Base-by-base conservation (phyloP, 2,113 vertebrate species). In the Cyphomyrus plagiostoma region DNA sequence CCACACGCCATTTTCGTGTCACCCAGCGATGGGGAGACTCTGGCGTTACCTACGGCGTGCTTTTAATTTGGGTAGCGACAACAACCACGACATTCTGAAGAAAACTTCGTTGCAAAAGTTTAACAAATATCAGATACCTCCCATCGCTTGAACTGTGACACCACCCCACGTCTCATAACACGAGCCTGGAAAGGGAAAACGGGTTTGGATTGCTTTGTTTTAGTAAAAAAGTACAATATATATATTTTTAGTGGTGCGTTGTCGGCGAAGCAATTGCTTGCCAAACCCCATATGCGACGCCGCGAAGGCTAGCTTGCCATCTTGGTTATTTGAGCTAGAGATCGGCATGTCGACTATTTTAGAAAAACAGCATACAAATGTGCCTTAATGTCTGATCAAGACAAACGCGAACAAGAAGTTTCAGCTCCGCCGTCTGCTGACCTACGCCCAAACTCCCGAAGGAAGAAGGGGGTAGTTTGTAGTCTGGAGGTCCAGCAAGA, bases 1-100 rank as follows among this genome's bases (percentile, higher is more conserved):
- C 91, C 90, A 93, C 94, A 92, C 95, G 96, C 96, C 96, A 96
- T 97, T 97, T 97, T 96, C 94, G 92, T 92, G 91, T 92, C 84
- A 30, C 89, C 42, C 50, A 89, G 56, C 80, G 90, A 88, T 91
- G 86, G 30, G 70, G 53, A 11, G 49, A 85, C 87, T 88, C 53
- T 56, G 46, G 53, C 13, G 88, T 85, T 90, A 89, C 50, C 83
- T 83, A 89, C 88, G 45, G 74, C n/a, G 74, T 35, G 45, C 17
- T 48, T 23, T 30, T n/a, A 17, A 86, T 19, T 70, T 6, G 83
- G 42, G 84, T 80, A 45, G 48, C 50, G n/a, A 19, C 49, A 74
- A 58, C 62, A 45, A 58, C 77, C 80, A 23, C 30, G 39, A 66
- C 19, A 70, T 88, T 77, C 87, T 84, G 15, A 58, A n/a, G 88